Conservation (phyloP, 2,888 invertebrate genomes). For the Ceratothoa steindachneri region DNA sequence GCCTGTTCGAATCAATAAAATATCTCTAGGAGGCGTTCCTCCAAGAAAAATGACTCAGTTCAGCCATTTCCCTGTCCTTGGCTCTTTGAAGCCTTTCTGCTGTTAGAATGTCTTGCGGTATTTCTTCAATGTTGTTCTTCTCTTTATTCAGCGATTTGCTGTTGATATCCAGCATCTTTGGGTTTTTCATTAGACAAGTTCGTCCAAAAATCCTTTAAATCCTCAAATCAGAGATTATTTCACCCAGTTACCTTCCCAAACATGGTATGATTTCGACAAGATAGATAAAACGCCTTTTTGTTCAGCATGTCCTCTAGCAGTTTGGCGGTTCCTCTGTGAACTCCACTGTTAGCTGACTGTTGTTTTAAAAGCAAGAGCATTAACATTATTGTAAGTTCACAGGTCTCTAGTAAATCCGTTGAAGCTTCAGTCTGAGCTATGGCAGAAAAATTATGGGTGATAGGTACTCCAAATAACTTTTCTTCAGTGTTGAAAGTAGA, state of each 20-base stretch:
- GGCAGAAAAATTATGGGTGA: background rate
- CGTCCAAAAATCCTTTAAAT: background rate
- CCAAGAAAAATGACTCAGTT: background rate
- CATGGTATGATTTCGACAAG: background rate
- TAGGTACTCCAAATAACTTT: background rate
- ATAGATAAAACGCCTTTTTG: background rate
- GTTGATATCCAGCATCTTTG: background rate
- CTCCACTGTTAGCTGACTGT: background rate
- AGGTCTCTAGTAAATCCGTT: constrained; percentile 3
- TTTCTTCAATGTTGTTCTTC: background rate
- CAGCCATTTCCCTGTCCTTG: background rate
- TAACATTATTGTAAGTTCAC: background rate
- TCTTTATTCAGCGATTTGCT: background rate
- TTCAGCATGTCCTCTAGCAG: background rate
- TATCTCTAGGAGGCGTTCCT: background rate
- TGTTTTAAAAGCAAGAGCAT: background rate
- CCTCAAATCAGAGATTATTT: background rate
- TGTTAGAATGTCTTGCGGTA: background rate
- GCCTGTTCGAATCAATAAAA: background rate
- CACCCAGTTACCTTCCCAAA: background rate
- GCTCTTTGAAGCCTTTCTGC: background rate
- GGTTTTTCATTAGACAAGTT: background rate
- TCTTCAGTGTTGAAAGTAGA: background rate
- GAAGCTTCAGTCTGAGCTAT: background rate
- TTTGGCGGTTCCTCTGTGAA: background rate